Conservation (phyloP, 2,113 vertebrate species). For the Aythya baeri region DNA sequence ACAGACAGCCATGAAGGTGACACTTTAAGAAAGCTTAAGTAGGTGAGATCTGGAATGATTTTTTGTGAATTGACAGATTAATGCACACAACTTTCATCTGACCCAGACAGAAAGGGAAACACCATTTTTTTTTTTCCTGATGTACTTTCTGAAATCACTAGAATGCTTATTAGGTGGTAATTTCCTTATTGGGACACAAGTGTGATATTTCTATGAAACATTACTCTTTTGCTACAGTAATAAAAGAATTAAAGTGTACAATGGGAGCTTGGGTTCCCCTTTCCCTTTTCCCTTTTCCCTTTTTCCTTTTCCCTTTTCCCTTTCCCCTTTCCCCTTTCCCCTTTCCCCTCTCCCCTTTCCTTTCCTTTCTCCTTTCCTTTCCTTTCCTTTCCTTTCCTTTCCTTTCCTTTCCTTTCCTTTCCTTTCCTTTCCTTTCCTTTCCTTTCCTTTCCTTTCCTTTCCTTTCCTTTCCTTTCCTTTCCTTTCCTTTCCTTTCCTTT, state of each 20-base stretch:
- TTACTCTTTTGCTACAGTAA: not conserved
- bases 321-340: too few species aligned
- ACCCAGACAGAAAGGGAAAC: constrained; percentile 33
- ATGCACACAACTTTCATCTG: constrained; percentile 1
- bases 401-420: not conserved
- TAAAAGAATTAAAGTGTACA: not conserved
- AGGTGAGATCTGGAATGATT: constrained; percentile 1
- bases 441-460: not conserved
- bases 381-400: too few species aligned
- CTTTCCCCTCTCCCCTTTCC: too few species aligned
- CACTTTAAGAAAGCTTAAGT: constrained; percentile 4
- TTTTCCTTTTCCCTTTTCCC: too few species aligned
- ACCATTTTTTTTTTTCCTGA: constrained; percentile 9
- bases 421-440: not conserved
- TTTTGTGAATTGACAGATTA: constrained; percentile 35
- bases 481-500: not conserved
- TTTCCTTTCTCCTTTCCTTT: too few species aligned
- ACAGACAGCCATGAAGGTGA: constrained; percentile 65
- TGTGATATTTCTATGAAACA: not conserved
- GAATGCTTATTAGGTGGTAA: not conserved
- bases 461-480: too few species aligned
- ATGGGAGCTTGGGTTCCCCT: not conserved
- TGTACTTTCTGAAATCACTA: not conserved
- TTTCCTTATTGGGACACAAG: not conserved
- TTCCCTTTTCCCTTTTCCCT: not conserved